phyloP scores from a whole-genome alignment of 1,140 invertebrate genomes.

The Drosophila gunungcola region DNA sequence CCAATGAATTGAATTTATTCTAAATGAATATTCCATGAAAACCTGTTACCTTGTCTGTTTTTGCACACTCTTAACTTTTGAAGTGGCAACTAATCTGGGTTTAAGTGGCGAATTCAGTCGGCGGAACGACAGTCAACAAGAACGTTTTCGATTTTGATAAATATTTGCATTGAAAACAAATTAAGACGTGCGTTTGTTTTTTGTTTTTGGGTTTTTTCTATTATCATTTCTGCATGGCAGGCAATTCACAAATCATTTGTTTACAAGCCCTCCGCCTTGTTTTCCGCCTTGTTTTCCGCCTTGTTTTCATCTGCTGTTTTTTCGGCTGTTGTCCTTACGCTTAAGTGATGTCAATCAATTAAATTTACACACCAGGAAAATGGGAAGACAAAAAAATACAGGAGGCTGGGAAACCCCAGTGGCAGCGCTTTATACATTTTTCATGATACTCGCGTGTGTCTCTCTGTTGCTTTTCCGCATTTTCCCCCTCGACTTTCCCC shows the following conservation, averaged over 20 bases:
- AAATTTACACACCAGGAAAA: slow-evolving; percentile 57
- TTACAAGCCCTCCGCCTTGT: slow-evolving; percentile 27
- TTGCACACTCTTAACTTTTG: slow-evolving; percentile 2
- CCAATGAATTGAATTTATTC: not conserved
- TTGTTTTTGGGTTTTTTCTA: slow-evolving; percentile 1
- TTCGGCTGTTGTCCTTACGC: slow-evolving; percentile 38
- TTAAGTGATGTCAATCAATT: slow-evolving; percentile 78
- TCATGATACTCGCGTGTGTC: slow-evolving; percentile 53
- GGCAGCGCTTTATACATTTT: slow-evolving; percentile 64
- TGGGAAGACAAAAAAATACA: not conserved
- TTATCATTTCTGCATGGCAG: slow-evolving; percentile 24
- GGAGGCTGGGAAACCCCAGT: slow-evolving; percentile 26
- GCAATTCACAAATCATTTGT: slow-evolving; percentile 65
- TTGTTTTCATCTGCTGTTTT: slow-evolving; percentile 3
- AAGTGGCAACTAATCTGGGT: slow-evolving; percentile 27
- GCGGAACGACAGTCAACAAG: not conserved
- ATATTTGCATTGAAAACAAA: slow-evolving; percentile 48
- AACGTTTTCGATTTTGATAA: slow-evolving; percentile 4
- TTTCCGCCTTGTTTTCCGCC: not conserved
- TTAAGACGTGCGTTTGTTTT: slow-evolving; percentile 22
- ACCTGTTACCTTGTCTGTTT: not conserved
- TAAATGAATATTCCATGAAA: slow-evolving; percentile 1
- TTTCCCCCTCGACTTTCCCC: not conserved
- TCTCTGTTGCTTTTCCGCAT: not conserved
- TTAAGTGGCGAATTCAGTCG: slow-evolving; percentile 9